A percentile compares a stretch with the other conserved stretches of the same genome.
Conservation (phyloP, 2,113 vertebrate species). For the Toxostoma redivivum region DNA sequence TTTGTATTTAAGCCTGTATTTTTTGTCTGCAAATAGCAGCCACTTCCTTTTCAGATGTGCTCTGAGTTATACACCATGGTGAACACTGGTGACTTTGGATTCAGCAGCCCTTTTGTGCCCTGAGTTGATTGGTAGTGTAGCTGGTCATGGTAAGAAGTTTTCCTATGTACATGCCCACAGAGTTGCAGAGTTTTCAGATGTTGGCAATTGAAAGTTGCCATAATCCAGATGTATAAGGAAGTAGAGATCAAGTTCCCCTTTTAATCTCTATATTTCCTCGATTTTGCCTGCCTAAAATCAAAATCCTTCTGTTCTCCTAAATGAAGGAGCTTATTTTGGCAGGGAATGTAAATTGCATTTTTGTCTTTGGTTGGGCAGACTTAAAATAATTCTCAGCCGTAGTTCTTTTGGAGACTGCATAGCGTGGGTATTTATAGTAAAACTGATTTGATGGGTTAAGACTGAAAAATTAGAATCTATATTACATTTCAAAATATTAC, state of each 20-base stretch:
- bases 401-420: neutral
- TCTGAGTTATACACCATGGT: neutral
- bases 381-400: slow-evolving; percentile 36
- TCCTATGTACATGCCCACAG: neutral
- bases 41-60: neutral
- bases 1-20: neutral
- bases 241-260: neutral
- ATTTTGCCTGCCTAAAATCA: neutral
- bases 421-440: slow-evolving; percentile 42
- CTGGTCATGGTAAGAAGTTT: neutral
- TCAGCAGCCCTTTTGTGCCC: neutral
- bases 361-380: slow-evolving; percentile 5
- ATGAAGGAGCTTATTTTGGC: neutral
- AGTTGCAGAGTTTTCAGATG: neutral
- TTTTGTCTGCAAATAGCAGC: neutral
- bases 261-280: neutral
- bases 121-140: neutral
- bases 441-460: slow-evolving; percentile 34
- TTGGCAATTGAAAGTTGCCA: neutral
- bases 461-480: slow-evolving; percentile 51
- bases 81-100: neutral
- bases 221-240: neutral
- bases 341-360: slow-evolving; percentile 1
- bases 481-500: slow-evolving; percentile 57
- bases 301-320: neutral